A percentile compares a stretch with the other conserved stretches of the same genome.
phyloP scores from a whole-genome alignment of 2,888 invertebrate genomes.

The Hipparchia semele region DNA sequence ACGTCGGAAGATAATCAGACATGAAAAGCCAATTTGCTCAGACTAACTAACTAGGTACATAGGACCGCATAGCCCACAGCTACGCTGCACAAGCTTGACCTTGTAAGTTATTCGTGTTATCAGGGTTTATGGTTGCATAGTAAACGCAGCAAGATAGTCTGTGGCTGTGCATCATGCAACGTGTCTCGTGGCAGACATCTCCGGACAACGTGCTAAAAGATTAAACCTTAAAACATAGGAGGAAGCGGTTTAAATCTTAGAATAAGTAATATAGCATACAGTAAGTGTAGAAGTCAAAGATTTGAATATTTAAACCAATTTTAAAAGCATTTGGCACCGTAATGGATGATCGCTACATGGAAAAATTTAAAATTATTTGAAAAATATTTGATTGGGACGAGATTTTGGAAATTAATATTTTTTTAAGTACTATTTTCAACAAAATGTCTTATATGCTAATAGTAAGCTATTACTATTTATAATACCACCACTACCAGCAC shows the following conservation, averaged over 20 bases:
- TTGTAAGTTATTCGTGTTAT: constrained; percentile 14
- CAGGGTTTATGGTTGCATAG: neutral
- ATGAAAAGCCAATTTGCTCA: constrained; percentile 17
- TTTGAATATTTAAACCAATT: too few species aligned
- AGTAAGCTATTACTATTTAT: too few species aligned
- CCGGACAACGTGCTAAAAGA: constrained; percentile 13
- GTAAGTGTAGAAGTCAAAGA: too few species aligned
- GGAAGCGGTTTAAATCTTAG: neutral
- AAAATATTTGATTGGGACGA: too few species aligned
- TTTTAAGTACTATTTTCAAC: neutral
- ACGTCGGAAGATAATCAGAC: constrained; percentile 12
- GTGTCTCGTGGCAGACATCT: constrained; percentile 2
- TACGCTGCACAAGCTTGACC: constrained; percentile 4
- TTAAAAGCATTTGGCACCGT: too few species aligned
- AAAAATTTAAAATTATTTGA: too few species aligned
- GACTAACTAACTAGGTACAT: neutral
- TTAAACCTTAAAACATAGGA: constrained; percentile 5
- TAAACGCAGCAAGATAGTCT: neutral
- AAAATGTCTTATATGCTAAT: neutral
- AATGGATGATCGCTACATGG: too few species aligned
- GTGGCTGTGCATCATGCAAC: constrained; percentile 8
- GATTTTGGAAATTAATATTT: neutral
- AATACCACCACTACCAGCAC: neutral
- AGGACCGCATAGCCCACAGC: neutral
- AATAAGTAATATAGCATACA: neutral